Percentiles rank a stretch among this genome's conserved stretches.
Evolutionary conservation across 2,113 vertebrate species (phyloP).

Genomic region (Rhinichthys klamathensis): DNA sequence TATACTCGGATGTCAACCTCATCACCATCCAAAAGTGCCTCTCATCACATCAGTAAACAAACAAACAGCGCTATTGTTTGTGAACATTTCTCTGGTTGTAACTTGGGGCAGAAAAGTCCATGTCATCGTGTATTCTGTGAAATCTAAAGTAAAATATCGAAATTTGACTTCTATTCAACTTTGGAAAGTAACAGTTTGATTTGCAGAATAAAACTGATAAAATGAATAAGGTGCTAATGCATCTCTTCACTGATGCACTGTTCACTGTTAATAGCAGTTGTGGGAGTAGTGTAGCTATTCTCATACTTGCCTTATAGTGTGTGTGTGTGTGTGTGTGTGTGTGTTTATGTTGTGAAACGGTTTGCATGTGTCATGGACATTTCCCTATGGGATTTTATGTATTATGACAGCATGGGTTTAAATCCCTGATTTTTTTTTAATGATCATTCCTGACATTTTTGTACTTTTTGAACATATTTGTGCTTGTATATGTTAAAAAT

Average conservation of each 20-base stretch:
- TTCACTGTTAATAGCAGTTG: not conserved
- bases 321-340: not conserved
- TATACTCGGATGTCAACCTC: not conserved
- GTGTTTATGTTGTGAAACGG: not conserved
- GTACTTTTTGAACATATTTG: conserved; percentile 26
- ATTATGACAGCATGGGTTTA: not conserved
- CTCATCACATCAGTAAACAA: not conserved
- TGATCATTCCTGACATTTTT: not conserved
- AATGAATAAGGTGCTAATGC: not conserved
- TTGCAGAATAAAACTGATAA: not conserved
- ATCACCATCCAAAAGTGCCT: not conserved
- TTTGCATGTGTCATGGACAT: not conserved
- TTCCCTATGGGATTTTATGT: conserved; percentile 1
- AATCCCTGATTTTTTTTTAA: not conserved
- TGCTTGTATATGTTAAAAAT: not conserved
- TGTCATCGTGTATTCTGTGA: not conserved
- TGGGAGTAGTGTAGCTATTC: not conserved
- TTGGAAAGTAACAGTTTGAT: not conserved
- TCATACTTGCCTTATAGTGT: not conserved
- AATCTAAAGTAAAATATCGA: not conserved
- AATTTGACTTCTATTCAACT: not conserved
- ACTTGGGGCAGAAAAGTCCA: not conserved
- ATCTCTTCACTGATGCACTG: not conserved
- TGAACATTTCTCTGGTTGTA: not conserved
- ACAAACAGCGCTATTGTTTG: not conserved